Evolutionary conservation across 2,888 invertebrate species (phyloP).

Genomic region (Melanotus villosus): DNA sequence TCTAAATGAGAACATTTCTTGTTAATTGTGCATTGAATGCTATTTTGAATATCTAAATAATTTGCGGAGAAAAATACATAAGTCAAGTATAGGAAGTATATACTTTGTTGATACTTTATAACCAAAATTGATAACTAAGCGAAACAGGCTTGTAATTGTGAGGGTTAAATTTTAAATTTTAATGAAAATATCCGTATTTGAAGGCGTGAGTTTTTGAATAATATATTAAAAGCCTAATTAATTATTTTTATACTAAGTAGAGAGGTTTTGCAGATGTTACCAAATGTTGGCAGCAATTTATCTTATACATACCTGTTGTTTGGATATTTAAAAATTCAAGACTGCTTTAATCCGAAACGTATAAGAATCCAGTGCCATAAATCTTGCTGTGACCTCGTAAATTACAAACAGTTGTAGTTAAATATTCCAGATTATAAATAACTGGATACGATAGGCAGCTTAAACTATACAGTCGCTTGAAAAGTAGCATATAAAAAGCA

Average conservation of each 20-base stretch:
- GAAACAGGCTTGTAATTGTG: no score
- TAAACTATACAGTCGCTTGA: conserved; percentile 58
- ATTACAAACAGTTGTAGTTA: conserved; percentile 70
- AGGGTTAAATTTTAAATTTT: no score
- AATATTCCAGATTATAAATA: conserved; percentile 71
- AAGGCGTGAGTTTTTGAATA: no score
- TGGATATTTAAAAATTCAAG: conserved; percentile 66
- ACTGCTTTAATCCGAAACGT: conserved; percentile 69
- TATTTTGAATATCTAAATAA: no score
- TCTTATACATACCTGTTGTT: conserved; percentile 66
- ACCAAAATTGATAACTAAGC: no score
- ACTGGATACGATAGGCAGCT: conserved; percentile 66
- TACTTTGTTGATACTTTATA: no score
- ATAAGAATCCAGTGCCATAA: conserved; percentile 69
- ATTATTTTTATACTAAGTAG: conserved; percentile 23
- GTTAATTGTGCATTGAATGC: no score
- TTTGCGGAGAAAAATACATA: no score
- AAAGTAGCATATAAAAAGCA: conserved; percentile 63
- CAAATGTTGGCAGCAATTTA: conserved; percentile 58
- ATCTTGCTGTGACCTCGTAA: conserved; percentile 70
- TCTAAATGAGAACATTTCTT: no score
- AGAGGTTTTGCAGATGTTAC: conserved; percentile 45
- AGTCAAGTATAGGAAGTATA: no score
- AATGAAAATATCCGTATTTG: no score
- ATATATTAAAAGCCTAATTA: no score